phyloP scores from a whole-genome alignment of 2,797 vertebrate species.

The Antennarius maculatus region DNA sequence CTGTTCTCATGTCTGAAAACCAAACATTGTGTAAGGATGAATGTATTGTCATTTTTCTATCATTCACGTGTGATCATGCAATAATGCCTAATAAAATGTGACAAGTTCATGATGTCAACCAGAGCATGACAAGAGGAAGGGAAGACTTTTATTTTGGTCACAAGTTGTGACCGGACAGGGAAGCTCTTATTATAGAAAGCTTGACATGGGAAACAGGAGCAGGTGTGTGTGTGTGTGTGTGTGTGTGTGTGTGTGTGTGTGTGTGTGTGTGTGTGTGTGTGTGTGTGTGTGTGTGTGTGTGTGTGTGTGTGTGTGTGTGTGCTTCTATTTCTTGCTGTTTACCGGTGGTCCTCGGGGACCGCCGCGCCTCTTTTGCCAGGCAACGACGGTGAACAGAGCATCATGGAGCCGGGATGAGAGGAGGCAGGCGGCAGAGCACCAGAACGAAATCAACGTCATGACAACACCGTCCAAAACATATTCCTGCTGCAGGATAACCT shows the following conservation, averaged over 20 bases:
- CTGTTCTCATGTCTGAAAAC: no score
- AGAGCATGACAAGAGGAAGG: not conserved
- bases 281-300: conserved; percentile 1
- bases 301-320: conserved; percentile 10
- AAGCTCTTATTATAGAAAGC: not conserved
- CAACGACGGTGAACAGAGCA: conserved; percentile 12
- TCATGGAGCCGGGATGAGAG: conserved; percentile 6
- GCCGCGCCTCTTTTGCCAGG: conserved; percentile 23
- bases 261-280: not conserved
- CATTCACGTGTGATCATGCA: no score
- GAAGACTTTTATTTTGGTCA: not conserved
- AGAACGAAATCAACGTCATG: not conserved
- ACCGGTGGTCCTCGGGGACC: conserved; percentile 42
- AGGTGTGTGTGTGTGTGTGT: no score
- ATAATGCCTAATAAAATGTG: not conserved
- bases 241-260: no score
- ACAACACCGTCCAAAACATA: not conserved
- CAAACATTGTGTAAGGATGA: no score
- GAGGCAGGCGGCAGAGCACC: not conserved
- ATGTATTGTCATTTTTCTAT: no score
- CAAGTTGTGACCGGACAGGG: not conserved
- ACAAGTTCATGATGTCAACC: no score
- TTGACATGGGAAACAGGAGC: not conserved
- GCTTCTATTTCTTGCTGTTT: conserved; percentile 30
- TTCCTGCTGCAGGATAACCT: no score